Conservation (phyloP, 1,140 invertebrate genomes). For the Theocolax elegans region DNA sequence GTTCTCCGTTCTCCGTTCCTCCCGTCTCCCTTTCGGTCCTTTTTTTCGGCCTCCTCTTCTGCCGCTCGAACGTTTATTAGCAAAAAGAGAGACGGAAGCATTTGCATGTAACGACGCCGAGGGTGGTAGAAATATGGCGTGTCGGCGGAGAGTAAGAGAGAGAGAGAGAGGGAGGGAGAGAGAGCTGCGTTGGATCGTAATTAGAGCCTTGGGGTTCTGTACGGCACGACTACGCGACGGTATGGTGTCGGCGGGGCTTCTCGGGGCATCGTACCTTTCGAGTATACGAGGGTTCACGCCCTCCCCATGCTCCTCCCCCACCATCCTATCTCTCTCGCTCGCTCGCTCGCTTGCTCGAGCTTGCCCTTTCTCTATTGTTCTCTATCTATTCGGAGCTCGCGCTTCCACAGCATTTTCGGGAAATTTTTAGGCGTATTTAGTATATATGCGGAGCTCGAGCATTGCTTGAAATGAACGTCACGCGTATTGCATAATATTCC, state of each 20-base stretch:
- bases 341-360: background rate
- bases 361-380: slow-evolving; percentile 32
- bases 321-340: background rate
- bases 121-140: slow-evolving; percentile 51
- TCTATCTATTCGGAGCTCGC: slow-evolving; percentile 12
- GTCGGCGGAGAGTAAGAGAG: slow-evolving; percentile 35
- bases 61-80: slow-evolving; percentile 57
- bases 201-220: slow-evolving; percentile 62
- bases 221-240: slow-evolving; percentile 45
- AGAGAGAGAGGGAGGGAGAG: slow-evolving; percentile 33
- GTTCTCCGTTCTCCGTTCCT: slow-evolving; percentile 4
- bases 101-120: slow-evolving; percentile 66
- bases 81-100: slow-evolving; percentile 62
- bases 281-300: slow-evolving; percentile 40
- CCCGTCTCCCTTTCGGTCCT: background rate
- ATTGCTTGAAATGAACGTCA: no score
- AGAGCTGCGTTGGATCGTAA: slow-evolving; percentile 58
- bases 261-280: slow-evolving; percentile 40
- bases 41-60: background rate
- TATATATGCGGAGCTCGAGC: no score
- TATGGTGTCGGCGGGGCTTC: slow-evolving; percentile 39
- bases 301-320: slow-evolving; percentile 37
- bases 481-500: no score
- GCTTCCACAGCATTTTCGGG: slow-evolving; percentile 6
- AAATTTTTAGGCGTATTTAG: slow-evolving; percentile 27